Conservation (phyloP, 2,797 vertebrate genomes). For the Spheniscus humboldti region DNA sequence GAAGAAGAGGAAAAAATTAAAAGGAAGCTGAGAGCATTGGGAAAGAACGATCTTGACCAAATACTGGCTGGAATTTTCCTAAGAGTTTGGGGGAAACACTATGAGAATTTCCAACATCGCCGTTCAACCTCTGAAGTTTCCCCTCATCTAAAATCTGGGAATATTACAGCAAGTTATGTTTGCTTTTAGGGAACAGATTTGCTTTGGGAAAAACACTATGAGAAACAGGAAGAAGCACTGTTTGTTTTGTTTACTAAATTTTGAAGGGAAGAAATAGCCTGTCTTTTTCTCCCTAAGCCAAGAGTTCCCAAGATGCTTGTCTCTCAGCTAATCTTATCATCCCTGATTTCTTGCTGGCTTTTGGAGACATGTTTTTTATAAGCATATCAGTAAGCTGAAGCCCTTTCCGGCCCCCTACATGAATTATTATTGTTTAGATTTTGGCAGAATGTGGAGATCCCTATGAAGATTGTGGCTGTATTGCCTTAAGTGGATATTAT, state of each 20-base stretch:
- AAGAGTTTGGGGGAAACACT: background rate
- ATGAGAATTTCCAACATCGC: background rate
- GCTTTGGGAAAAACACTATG: background rate
- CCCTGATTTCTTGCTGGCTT: background rate
- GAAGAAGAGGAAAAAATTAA: background rate
- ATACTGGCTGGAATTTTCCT: background rate
- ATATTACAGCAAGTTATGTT: background rate
- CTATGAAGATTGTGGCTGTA: background rate
- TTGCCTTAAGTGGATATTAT: background rate
- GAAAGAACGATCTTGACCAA: background rate
- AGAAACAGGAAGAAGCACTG: conserved; percentile 6
- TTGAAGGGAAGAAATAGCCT: background rate
- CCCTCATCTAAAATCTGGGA: background rate
- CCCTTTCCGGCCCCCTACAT: background rate
- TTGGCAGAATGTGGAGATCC: background rate
- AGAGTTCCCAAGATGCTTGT: background rate
- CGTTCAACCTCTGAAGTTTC: background rate
- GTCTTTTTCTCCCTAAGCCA: background rate
- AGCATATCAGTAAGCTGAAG: background rate
- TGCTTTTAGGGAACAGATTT: background rate
- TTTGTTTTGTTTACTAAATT: background rate
- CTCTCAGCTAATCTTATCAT: background rate
- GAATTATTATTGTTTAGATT: conserved; percentile 10
- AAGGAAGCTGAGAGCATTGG: background rate
- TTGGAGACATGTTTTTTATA: background rate